These are phyloP conservation scores for Agrotis clavis DNA, from an alignment of 2,888 invertebrate genomes.

Conservation along the genomic window DNA sequence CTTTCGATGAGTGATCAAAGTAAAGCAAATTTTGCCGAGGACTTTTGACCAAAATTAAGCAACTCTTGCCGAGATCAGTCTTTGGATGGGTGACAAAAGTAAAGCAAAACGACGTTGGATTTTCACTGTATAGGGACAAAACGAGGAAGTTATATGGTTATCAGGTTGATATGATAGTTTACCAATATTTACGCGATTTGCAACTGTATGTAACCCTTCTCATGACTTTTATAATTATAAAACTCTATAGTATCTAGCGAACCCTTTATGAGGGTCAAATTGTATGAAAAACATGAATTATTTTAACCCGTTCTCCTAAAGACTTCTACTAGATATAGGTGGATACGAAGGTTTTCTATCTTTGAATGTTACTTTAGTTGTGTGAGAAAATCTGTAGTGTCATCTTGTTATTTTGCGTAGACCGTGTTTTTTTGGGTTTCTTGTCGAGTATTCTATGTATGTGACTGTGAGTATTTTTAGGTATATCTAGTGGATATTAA, in stretches of 20 bases:
- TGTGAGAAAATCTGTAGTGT: conserved; percentile 1
- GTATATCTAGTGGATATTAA: no score
- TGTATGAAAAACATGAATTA: conserved; percentile 32
- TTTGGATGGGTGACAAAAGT: no score
- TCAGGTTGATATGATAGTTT: conserved; percentile 22
- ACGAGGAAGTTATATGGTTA: not conserved
- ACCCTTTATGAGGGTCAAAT: conserved; percentile 29
- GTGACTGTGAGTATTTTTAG: no score
- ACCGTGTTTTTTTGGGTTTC: not conserved
- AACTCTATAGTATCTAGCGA: conserved; percentile 2
- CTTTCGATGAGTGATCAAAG: no score
- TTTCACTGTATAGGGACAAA: no score
- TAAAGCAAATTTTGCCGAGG: no score
- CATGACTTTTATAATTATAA: not conserved
- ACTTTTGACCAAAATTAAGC: no score
- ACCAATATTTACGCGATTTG: conserved; percentile 32
- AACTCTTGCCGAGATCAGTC: no score
- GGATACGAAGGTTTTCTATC: not conserved
- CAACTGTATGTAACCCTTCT: conserved; percentile 2
- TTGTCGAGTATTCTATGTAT: no score
- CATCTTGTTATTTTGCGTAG: not conserved
- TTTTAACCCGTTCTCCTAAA: conserved; percentile 11
- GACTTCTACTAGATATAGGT: no score
- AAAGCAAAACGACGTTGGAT: no score
- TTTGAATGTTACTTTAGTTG: not conserved